Evolutionary conservation across 2,113 vertebrate genomes (phyloP), one percentile per base, ranked within the genome.

Genomic region (Apeltes quadracus): DNA sequence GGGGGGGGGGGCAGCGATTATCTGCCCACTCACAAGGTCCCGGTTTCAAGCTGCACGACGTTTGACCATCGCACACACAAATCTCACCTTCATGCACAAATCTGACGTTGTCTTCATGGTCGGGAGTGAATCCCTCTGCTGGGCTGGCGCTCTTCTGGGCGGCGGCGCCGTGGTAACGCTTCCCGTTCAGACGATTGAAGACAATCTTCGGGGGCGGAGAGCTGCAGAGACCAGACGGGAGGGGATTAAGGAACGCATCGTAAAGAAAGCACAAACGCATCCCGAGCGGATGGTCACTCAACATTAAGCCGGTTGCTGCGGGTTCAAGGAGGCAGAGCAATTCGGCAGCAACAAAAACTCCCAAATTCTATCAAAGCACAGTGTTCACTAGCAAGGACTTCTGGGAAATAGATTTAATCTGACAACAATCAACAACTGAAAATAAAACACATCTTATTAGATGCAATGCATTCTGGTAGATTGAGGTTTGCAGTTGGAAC

Each of bases 41-140:
- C 2, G 9, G 10, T 27, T 54, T 44, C 18, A 0, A 13, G 13
- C 18, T 38, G 39, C 18, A 9, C 11, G 32, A 5, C 38, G 36
- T 46, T 1, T 0, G 12, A 68, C 55, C 29, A 38, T 66, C 39
- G 32, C 25, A 9, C n/a, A 12, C 44, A 43, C 6, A 22, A 43
- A 8, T 25, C 89, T 93, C 91, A 98, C 97, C 96, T 95, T 97
- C 95, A 5, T 95, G 95, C 29, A 99, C 86, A 62, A 99, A 99
- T 64, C 94, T 92, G 81, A 99, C 97, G 0, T 99, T 99, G 87
- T 98, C 97, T 83, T 98, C 96, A 0, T 99, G 97, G 5, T 96
- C 96, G 34, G 93, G 84, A 0, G 96, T 98, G 91, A 97, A 97
- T 48, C 93, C 92, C 82, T 98, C 97, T 2, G 93, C 91, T 0